Evolutionary conservation across 2,888 invertebrate species (phyloP), one percentile per base, ranked within the genome.

Genomic region (Napeogenes inachia): DNA sequence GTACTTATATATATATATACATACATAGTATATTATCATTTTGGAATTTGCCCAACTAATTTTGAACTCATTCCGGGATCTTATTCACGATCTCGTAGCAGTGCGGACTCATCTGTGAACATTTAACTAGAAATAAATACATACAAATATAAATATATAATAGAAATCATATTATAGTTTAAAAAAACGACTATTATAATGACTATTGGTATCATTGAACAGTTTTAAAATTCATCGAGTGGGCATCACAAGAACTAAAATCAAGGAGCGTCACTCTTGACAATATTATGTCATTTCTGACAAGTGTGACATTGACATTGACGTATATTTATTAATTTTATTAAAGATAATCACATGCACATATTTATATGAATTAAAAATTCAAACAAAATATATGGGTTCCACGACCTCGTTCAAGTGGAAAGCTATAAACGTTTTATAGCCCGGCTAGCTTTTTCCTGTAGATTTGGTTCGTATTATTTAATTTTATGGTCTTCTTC

Each of bases 401-500:
- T 81, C 77, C 72, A 71, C 72, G 82, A 85, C 81, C 85, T 66
- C 68, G 75, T 74, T 75, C 75, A 82, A 85, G 82, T 85, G 83
- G 84, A 82, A 84, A 81, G 85, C 77, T 74, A 87, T 88, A 87
- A 86, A 85, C 70, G 73, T 79, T 84, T 87, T 86, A 87, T 85
- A 77, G 81, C 74, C 75, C 74, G 73, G 79, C 78, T 76, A 76
- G 77, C 75, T 72, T 79, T 80, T 79, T 72, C 76, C 75, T 78
- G 73, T 72, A 71, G 72, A 75, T 79, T 79, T 74, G 71, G 75
- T 74, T 79, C 73, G 75, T 60, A 46, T 66, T 70, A 76, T 79
- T 76, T 77, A 73, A 74, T 75, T 73, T 71, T 72, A 73, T 69
- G 67, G 64, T 61, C 61, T 64, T 61, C 63, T 63, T 59, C 61